phyloP scores from a whole-genome alignment of 2,888 invertebrate genomes.

The Cecidostiba fungosa region DNA sequence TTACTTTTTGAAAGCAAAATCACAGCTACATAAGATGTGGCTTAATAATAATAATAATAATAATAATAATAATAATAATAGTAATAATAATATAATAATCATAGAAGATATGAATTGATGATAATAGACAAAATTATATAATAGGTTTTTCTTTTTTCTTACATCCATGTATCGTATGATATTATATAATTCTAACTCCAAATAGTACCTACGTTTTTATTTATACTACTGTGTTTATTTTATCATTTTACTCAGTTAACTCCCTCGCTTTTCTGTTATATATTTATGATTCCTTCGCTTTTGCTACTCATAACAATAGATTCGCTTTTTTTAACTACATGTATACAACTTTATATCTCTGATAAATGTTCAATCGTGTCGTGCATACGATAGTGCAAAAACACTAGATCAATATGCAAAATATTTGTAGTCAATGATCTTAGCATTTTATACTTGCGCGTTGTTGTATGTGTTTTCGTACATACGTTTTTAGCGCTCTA shows the following conservation, averaged over 20 bases:
- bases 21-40: constrained; percentile 80
- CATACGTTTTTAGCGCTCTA: constrained; percentile 7
- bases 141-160: constrained; percentile 75
- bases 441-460: background rate
- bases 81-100: constrained; percentile 69
- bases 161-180: constrained; percentile 74
- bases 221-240: constrained; percentile 60
- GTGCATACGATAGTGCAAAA: background rate
- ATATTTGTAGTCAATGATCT: background rate
- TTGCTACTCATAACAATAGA: constrained; percentile 26
- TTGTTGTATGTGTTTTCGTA: background rate
- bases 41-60: constrained; percentile 73
- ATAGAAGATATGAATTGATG: constrained; percentile 72
- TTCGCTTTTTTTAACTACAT: constrained; percentile 25
- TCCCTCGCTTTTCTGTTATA: constrained; percentile 22
- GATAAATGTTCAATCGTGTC: constrained; percentile 27
- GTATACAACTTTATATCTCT: constrained; percentile 34
- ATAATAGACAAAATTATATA: constrained; percentile 79
- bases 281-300: constrained; percentile 28
- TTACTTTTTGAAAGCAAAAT: constrained; percentile 80
- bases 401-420: constrained; percentile 27
- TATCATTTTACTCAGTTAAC: constrained; percentile 50
- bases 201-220: constrained; percentile 65
- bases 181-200: constrained; percentile 68
- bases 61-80: constrained; percentile 64